A percentile compares a stretch with the other conserved stretches of the same genome.
Conservation (phyloP, 1,140 invertebrate species). For the Drosophila saltans region DNA sequence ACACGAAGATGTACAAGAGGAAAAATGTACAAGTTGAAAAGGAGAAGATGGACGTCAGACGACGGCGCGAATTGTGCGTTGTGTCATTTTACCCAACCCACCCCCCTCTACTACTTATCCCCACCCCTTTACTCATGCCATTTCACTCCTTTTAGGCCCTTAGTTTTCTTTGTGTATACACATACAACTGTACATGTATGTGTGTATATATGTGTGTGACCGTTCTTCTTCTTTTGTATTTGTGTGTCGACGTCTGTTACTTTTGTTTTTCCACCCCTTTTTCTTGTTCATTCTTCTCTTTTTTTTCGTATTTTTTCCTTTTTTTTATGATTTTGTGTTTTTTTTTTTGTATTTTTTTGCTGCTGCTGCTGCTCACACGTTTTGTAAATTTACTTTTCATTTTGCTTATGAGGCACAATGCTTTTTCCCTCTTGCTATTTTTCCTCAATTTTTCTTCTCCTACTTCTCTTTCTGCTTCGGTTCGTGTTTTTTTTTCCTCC, state of each 20-base stretch:
- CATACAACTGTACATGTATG: no score
- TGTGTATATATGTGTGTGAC: no score
- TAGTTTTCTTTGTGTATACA: background rate
- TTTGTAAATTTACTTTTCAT: conserved; percentile 75
- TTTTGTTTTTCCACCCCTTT: conserved; percentile 51
- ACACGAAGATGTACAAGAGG: conserved; percentile 46
- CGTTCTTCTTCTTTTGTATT: conserved; percentile 19
- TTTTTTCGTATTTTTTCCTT: conserved; percentile 13
- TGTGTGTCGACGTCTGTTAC: conserved; percentile 11
- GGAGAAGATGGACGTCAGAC: conserved; percentile 5
- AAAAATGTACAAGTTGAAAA: conserved; percentile 41
- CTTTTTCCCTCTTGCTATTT: background rate
- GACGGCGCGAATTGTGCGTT: conserved; percentile 43
- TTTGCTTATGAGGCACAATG: conserved; percentile 35
- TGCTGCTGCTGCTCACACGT: conserved; percentile 40
- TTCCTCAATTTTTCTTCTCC: background rate
- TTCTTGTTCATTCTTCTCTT: conserved; percentile 16
- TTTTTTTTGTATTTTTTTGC: conserved; percentile 19
- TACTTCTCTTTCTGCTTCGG: background rate
- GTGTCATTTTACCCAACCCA: conserved; percentile 23
- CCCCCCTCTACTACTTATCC: background rate
- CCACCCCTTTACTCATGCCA: background rate
- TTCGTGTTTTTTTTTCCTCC: background rate
- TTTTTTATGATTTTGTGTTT: conserved; percentile 12
- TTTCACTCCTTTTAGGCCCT: background rate